Evolutionary conservation across 2,888 invertebrate species (phyloP).

Genomic region (Synanthedon tipuliformis): DNA sequence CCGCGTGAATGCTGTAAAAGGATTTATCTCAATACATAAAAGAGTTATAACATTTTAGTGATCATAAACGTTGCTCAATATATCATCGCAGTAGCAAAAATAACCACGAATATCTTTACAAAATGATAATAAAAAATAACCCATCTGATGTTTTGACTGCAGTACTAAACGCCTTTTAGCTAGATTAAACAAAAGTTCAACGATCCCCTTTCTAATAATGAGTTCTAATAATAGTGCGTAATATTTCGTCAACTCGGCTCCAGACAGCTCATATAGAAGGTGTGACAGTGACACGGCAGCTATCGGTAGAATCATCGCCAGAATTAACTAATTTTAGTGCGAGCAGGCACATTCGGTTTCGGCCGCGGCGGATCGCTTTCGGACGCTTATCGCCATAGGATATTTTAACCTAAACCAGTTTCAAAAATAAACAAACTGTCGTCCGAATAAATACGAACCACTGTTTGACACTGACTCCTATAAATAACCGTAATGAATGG

Average conservation of each 20-base stretch:
- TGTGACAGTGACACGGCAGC: conserved; percentile 41
- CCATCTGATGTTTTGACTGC: too few species aligned
- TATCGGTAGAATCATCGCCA: conserved; percentile 39
- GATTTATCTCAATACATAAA: too few species aligned
- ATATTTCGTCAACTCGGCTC: conserved; percentile 40
- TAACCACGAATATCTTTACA: too few species aligned
- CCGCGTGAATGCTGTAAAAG: too few species aligned
- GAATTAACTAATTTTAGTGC: too few species aligned
- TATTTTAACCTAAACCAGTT: conserved; percentile 55
- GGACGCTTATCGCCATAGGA: conserved; percentile 55
- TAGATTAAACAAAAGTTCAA: conserved; percentile 25
- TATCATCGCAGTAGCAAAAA: too few species aligned
- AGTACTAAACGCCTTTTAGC: too few species aligned
- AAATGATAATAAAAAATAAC: too few species aligned
- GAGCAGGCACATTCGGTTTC: conserved; percentile 29
- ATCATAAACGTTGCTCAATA: too few species aligned
- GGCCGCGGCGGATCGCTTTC: conserved; percentile 23
- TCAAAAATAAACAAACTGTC: conserved; percentile 62
- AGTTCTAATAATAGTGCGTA: conserved; percentile 45
- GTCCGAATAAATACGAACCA: conserved; percentile 61
- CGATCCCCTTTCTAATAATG: conserved; percentile 43
- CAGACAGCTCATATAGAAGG: conserved; percentile 33
- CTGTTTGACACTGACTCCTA: conserved; percentile 61
- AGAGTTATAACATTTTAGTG: too few species aligned
- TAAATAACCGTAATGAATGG: conserved; percentile 68